Evolutionary conservation across 2,113 vertebrate species (phyloP), one percentile per base, ranked within the genome.

Genomic region (Embiotoca jacksoni): DNA sequence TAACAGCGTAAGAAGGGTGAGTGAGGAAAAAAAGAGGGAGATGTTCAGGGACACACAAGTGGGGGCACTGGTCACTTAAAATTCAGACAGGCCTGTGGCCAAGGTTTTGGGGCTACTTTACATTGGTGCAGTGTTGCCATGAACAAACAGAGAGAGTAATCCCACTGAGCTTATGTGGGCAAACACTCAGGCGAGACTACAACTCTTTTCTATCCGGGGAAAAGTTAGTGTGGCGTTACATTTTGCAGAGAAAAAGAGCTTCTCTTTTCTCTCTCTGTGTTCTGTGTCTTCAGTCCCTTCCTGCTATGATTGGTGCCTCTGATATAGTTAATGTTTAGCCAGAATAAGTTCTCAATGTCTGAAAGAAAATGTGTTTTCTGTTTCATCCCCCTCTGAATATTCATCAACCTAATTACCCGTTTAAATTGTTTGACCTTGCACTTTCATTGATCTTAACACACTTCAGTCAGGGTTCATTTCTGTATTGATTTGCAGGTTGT

Each of bases 81-180:
- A 95, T 94, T 93, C 94, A 92, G 33, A 65, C 35, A 64, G 93
- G 93, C 92, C 63, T 44, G 56, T 9, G 58, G 89, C 93, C 94
- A 94, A 88, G 84, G 78, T 91, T 92, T 87, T 65, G 84, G 80
- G 78, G 75, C 93, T 93, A 90, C 92, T 95, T 95, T 93, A 93
- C 92, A 94, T 95, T 92, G 93, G 93, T 72, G 90, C 91, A 72
- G 91, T 82, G 92, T 93, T 90, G 91, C 86, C 66, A 55, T 57
- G 83, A 86, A 93, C 90, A 92, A 93, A 89, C 82, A 68, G 82
- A 73, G 74, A 72, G 87, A 78, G 72, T 75, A 75, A 89, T 80
- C 88, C 76, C 37, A 73, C 90, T 83, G 90, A 67, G 90, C 67
- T 90, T 82, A 69, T 89, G 88, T 87, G 80, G 82, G 88, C 82